These are phyloP conservation scores for Amiota communis DNA, from an alignment of 2,888 invertebrate species.

Conservation along the genomic window DNA sequence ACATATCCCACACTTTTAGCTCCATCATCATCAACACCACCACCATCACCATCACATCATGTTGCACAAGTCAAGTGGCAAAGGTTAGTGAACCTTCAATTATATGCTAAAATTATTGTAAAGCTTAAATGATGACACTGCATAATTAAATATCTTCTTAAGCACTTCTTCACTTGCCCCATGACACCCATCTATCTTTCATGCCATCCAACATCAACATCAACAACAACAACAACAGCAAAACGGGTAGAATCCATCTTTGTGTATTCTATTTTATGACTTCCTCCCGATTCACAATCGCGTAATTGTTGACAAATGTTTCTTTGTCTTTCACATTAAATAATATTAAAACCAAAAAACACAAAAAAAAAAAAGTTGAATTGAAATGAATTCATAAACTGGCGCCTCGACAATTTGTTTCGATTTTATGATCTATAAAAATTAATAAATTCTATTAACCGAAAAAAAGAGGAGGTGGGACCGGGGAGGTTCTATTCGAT, in stretches of 20 bases:
- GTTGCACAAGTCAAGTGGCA: conserved; percentile 33
- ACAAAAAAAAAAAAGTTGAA: too few relatives aligned
- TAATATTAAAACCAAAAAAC: too few relatives aligned
- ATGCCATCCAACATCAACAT: not conserved
- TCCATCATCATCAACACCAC: not conserved
- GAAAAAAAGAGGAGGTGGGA: not conserved
- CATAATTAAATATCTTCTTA: not conserved
- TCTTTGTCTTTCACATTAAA: conserved; percentile 24
- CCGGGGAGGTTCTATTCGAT: not conserved
- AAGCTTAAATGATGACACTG: conserved; percentile 24
- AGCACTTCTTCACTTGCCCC: too few relatives aligned
- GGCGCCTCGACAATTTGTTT: conserved; percentile 32
- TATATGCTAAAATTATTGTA: conserved; percentile 48
- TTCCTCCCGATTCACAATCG: conserved; percentile 14
- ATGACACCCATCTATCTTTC: too few relatives aligned
- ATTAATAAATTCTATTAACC: conserved; percentile 46
- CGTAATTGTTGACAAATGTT: conserved; percentile 55
- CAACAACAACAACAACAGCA: conserved; percentile 25
- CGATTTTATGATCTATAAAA: conserved; percentile 61
- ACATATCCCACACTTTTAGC: not conserved
- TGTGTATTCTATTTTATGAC: too few relatives aligned
- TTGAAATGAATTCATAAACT: conserved; percentile 40
- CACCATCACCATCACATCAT: conserved; percentile 23
- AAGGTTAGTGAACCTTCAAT: conserved; percentile 69
- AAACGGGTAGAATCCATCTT: too few relatives aligned